These are phyloP conservation scores for Myrmecobius fasciatus DNA, from an alignment of 2,113 vertebrate genomes.

Conservation along the genomic window DNA sequence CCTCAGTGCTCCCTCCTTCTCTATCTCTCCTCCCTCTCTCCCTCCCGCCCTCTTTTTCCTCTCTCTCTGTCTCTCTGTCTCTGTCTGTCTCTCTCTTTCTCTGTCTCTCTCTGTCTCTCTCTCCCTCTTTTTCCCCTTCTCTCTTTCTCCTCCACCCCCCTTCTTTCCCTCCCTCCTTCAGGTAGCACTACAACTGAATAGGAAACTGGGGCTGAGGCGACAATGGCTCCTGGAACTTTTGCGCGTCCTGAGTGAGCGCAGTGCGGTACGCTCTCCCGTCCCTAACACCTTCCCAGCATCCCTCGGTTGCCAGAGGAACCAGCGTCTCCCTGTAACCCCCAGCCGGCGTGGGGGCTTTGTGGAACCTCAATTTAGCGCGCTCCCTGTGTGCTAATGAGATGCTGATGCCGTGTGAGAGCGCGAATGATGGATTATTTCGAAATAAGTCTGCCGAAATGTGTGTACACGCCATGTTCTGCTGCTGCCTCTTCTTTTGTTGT, in stretches of 20 bases:
- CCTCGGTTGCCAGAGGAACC: conserved; percentile 62
- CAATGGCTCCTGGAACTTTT: conserved; percentile 49
- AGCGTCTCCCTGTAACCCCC: conserved; percentile 49
- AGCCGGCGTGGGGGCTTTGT: conserved; percentile 11
- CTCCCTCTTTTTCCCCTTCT: neutral
- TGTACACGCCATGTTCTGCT: conserved; percentile 70
- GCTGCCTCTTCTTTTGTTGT: conserved; percentile 60
- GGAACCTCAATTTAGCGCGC: conserved; percentile 38
- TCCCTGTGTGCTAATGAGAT: conserved; percentile 53
- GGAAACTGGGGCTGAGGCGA: neutral
- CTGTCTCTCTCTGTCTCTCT: neutral
- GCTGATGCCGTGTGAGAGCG: conserved; percentile 58
- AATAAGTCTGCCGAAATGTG: conserved; percentile 63
- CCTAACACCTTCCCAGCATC: conserved; percentile 57
- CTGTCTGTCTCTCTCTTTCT: no score
- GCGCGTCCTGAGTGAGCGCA: conserved; percentile 71
- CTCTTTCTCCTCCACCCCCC: no score
- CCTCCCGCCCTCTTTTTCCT: no score
- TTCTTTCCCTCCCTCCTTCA: neutral
- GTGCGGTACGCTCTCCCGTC: conserved; percentile 53
- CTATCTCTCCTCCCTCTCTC: no score
- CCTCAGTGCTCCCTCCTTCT: conserved; percentile 47
- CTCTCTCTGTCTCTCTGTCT: no score
- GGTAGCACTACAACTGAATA: conserved; percentile 72
- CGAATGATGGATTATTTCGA: conserved; percentile 67